These are phyloP conservation scores for Sebastes diploproa DNA, from an alignment of 2,797 vertebrate genomes.

Conservation along the genomic window DNA sequence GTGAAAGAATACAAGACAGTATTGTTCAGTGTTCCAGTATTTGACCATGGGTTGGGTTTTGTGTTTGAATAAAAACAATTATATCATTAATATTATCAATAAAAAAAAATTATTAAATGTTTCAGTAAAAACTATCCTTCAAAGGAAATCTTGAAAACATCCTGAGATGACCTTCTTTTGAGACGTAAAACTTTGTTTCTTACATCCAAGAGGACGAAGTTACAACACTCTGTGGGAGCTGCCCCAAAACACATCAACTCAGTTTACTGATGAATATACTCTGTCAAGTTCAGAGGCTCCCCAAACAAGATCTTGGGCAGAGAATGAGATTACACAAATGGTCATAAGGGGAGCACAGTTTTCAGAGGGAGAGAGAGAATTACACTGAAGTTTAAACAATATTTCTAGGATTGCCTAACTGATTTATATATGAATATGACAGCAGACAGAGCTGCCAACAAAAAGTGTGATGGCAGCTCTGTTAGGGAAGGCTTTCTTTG, in stretches of 20 bases:
- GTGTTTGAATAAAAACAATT: background rate
- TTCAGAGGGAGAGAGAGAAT: background rate
- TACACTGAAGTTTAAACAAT: background rate
- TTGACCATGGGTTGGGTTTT: background rate
- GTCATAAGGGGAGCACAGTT: background rate
- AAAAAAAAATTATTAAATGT: background rate
- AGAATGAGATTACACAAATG: conserved; percentile 7
- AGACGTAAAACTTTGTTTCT: background rate
- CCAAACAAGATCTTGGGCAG: conserved; percentile 1
- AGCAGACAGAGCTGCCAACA: background rate
- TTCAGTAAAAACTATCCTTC: background rate
- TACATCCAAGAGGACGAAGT: conserved; percentile 9
- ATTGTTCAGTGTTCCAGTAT: background rate
- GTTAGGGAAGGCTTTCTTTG: background rate
- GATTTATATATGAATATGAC: conserved; percentile 27
- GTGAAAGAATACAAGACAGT: background rate
- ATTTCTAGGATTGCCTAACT: background rate
- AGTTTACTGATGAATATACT: background rate
- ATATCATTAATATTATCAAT: background rate
- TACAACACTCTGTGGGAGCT: conserved; percentile 11
- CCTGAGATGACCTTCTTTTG: background rate
- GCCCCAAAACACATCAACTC: conserved; percentile 36
- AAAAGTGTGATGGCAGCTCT: background rate
- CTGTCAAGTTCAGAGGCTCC: background rate
- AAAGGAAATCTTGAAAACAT: background rate